Evolutionary conservation across 2,888 invertebrate genomes (phyloP).

Genomic region (Heliconius aoede): DNA sequence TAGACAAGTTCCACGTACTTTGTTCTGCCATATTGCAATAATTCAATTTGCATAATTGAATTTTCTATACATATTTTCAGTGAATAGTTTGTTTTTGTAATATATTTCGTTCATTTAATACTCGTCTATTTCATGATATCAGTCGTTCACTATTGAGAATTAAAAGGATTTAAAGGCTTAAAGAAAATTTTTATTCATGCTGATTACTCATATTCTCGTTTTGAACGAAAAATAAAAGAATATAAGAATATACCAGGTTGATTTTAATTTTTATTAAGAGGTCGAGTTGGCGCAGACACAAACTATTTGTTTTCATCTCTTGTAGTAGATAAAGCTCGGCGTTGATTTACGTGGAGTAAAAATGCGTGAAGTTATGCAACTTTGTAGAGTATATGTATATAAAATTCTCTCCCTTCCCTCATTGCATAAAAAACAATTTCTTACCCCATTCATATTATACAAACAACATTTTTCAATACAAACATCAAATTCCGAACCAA

Average conservation of each 20-base stretch:
- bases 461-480: background rate
- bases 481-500: background rate
- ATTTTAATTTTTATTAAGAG: no score
- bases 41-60: conserved; percentile 26
- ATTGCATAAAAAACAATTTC: background rate
- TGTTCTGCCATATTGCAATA: conserved; percentile 22
- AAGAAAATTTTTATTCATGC: no score
- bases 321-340: background rate
- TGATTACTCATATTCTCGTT: no score
- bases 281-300: no score
- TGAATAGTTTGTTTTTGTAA: background rate
- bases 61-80: background rate
- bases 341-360: background rate
- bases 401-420: no score
- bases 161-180: no score
- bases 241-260: no score
- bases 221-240: no score
- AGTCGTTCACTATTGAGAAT: no score
- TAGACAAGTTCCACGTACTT: conserved; percentile 28
- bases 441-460: background rate
- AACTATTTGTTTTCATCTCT: no score
- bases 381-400: no score
- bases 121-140: background rate
- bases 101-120: background rate
- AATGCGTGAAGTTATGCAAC: background rate